Evolutionary conservation across 2,888 invertebrate species (phyloP).

Genomic region (Parochlus steinenii): DNA sequence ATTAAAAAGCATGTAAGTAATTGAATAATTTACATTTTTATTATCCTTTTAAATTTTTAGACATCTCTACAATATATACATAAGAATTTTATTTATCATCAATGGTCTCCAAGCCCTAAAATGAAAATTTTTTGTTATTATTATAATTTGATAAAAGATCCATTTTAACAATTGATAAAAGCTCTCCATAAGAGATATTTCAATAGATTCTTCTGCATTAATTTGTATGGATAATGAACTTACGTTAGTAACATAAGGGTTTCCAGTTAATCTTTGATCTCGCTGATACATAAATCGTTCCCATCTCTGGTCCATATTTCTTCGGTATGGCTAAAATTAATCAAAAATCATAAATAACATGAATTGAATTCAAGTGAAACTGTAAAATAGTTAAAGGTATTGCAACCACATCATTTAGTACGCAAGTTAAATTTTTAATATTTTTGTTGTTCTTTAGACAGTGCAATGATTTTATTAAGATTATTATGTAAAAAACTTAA

Average conservation of each 20-base stretch:
- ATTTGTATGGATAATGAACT: slow-evolving; percentile 22
- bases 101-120: slow-evolving; percentile 41
- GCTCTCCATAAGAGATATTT: too few species aligned
- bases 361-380: too few species aligned
- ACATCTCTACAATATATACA: too few species aligned
- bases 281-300: slow-evolving; percentile 40
- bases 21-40: not conserved
- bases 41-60: slow-evolving; percentile 1
- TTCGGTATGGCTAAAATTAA: slow-evolving; percentile 36
- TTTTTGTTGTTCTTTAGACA: not conserved
- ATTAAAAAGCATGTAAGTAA: not conserved
- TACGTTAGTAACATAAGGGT: slow-evolving; percentile 43
- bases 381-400: too few species aligned
- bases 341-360: too few species aligned
- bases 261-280: slow-evolving; percentile 40
- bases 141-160: not conserved
- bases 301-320: slow-evolving; percentile 34
- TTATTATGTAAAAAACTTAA: slow-evolving; percentile 1
- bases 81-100: slow-evolving; percentile 36
- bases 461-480: slow-evolving; percentile 5
- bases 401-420: too few species aligned
- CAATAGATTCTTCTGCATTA: too few species aligned
- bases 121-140: slow-evolving; percentile 13
- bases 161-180: too few species aligned
- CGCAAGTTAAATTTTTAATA: not conserved